phyloP scores from a whole-genome alignment of 1,140 invertebrate species.

The Portunus trituberculatus region DNA sequence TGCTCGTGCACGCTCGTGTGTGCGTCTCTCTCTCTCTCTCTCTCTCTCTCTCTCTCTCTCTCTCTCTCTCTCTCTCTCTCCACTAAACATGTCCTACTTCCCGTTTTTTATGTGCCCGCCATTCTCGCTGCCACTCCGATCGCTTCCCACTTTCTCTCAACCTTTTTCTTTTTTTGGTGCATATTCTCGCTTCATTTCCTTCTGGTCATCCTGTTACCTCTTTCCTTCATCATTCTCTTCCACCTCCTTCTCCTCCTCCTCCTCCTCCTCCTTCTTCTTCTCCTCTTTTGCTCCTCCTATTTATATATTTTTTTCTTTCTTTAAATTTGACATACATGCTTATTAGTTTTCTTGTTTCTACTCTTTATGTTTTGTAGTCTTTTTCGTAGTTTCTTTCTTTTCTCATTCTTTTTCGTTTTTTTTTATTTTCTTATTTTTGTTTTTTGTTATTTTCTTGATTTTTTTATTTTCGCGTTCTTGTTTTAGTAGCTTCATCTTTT shows the following conservation, averaged over 20 bases:
- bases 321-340: background rate
- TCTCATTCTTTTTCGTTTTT: background rate
- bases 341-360: too few species aligned
- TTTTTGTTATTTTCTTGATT: background rate
- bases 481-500: too few species aligned
- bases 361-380: background rate
- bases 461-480: too few species aligned
- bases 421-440: background rate
- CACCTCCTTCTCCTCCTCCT: background rate
- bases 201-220: constrained; percentile 8
- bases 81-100: constrained; percentile 11
- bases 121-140: background rate
- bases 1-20: too few species aligned
- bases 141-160: background rate
- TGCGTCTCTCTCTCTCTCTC: constrained; percentile 3
- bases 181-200: constrained; percentile 22
- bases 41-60: constrained; percentile 20
- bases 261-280: too few species aligned
- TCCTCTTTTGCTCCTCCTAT: too few species aligned
- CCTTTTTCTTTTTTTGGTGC: background rate
- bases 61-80: background rate
- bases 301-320: background rate
- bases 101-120: background rate
- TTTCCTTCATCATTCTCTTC: background rate
- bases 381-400: background rate